Conservation (phyloP, 1,140 invertebrate genomes). For the Propsilocerus akamusi region DNA sequence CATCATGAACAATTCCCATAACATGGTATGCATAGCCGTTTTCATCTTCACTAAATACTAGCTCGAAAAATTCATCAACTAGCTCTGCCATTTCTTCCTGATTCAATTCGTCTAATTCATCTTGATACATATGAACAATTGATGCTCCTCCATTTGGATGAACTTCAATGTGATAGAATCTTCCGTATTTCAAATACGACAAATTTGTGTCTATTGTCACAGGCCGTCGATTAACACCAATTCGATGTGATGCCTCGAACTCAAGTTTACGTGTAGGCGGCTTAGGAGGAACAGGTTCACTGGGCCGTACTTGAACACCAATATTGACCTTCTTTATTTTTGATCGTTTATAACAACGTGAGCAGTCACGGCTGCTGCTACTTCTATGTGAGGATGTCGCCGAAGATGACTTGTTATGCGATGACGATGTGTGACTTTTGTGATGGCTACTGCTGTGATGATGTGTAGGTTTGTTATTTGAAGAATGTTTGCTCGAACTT, state of each 20-base stretch:
- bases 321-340: conserved; percentile 38
- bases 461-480: background rate
- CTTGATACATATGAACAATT: conserved; percentile 81
- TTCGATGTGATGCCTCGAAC: conserved; percentile 24
- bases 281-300: conserved; percentile 14
- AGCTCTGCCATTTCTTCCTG: conserved; percentile 59
- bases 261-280: conserved; percentile 23
- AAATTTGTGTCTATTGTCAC: conserved; percentile 20
- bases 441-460: conserved; percentile 12
- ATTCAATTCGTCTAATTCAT: conserved; percentile 68
- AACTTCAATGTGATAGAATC: conserved; percentile 70
- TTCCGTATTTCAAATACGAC: conserved; percentile 45
- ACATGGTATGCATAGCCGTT: conserved; percentile 73
- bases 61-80: conserved; percentile 64
- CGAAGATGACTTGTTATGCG: conserved; percentile 8
- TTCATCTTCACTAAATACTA: conserved; percentile 65
- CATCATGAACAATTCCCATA: conserved; percentile 90
- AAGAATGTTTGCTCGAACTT: background rate
- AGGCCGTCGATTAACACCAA: conserved; percentile 22
- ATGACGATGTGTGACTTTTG: conserved; percentile 13
- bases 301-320: conserved; percentile 37
- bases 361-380: conserved; percentile 28
- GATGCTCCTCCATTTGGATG: conserved; percentile 92
- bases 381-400: conserved; percentile 18
- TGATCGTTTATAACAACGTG: conserved; percentile 35